Percentiles rank a stretch among this genome's conserved stretches.
Conservation (phyloP, 2,888 invertebrate genomes). For the Doris montereyensis region DNA sequence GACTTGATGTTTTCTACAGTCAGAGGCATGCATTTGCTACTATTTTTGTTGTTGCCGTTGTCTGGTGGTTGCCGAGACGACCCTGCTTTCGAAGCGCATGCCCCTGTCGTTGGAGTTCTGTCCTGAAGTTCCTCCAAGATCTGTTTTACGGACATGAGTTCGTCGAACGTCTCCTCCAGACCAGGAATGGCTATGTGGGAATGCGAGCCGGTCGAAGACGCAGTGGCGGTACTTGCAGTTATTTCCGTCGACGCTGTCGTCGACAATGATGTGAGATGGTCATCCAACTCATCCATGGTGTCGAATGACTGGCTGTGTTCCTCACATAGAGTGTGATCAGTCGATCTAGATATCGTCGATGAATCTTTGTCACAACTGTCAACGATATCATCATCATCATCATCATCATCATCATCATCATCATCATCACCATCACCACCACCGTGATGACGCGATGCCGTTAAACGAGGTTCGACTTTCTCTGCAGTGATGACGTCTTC, state of each 20-base stretch:
- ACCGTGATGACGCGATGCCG: too few relatives aligned
- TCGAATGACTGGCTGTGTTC: too few relatives aligned
- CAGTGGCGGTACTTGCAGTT: not conserved
- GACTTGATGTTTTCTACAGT: conserved; percentile 33
- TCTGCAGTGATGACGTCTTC: too few relatives aligned
- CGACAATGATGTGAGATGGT: too few relatives aligned
- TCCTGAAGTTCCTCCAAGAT: conserved; percentile 53
- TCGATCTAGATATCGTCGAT: not conserved
- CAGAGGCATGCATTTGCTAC: conserved; percentile 5
- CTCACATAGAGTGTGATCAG: too few relatives aligned
- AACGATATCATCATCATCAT: conserved; percentile 34
- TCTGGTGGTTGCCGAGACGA: not conserved
- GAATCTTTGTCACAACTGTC: not conserved
- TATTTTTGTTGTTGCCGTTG: not conserved
- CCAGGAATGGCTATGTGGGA: conserved; percentile 39
- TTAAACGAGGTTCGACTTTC: too few relatives aligned
- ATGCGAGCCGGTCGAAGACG: not conserved
- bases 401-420: conserved; percentile 44
- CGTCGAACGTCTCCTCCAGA: conserved; percentile 48
- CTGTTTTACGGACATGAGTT: conserved; percentile 46
- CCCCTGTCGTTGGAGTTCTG: conserved; percentile 48
- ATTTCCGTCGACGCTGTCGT: not conserved
- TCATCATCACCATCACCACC: conserved; percentile 1
- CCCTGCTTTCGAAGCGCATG: conserved; percentile 25
- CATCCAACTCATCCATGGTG: too few relatives aligned